Evolutionary conservation across 2,888 invertebrate genomes (phyloP).

Genomic region (Chymomyza amoena): DNA sequence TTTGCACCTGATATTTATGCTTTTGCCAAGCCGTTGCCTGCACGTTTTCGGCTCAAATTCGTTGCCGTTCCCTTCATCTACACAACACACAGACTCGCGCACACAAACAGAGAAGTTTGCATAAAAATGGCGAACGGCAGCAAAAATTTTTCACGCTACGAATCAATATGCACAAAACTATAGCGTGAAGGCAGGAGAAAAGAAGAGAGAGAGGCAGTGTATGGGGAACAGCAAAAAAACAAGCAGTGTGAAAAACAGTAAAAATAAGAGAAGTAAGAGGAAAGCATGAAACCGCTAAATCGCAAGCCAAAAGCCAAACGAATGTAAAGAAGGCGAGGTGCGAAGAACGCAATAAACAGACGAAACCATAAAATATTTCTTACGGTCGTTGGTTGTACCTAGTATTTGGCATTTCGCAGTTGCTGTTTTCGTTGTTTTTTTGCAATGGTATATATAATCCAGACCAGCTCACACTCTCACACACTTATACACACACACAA

Average conservation of each 20-base stretch:
- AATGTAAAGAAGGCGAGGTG: constrained; percentile 33
- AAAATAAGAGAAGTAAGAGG: background rate
- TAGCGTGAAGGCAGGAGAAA: background rate
- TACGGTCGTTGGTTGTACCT: constrained; percentile 47
- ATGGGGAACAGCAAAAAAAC: background rate
- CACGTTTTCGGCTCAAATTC: background rate
- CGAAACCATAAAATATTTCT: constrained; percentile 66
- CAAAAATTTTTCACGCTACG: constrained; percentile 31
- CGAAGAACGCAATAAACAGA: constrained; percentile 30
- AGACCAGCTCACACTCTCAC: constrained; percentile 16
- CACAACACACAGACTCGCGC: background rate
- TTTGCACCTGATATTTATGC: constrained; percentile 9
- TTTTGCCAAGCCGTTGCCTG: constrained; percentile 3
- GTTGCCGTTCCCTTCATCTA: background rate
- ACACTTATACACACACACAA: constrained; percentile 2
- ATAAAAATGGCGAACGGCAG: constrained; percentile 11
- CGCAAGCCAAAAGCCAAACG: constrained; percentile 5
- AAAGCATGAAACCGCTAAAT: constrained; percentile 14
- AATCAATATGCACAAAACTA: constrained; percentile 34
- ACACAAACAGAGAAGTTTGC: constrained; percentile 4
- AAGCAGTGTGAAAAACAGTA: background rate
- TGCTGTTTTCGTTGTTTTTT: constrained; percentile 11
- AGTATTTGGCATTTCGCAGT: constrained; percentile 17
- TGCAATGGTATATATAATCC: constrained; percentile 21
- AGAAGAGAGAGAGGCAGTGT: background rate